Evolutionary conservation across 2,888 invertebrate genomes (phyloP).

Genomic region (Nomada flava): DNA sequence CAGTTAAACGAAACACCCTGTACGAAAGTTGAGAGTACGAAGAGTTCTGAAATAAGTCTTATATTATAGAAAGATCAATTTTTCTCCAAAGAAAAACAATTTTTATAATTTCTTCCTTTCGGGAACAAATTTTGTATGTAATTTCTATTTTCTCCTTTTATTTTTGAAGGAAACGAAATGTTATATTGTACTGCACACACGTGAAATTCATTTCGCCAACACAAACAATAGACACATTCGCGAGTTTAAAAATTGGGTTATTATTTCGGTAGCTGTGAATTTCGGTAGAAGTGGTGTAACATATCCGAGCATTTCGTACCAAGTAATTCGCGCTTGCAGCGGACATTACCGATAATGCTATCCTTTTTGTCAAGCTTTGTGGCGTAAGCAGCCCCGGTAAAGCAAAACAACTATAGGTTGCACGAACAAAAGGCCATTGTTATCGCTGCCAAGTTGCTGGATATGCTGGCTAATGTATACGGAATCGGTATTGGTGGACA

Average conservation of each 20-base stretch:
- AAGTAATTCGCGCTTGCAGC: slow-evolving; percentile 53
- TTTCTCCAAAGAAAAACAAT: no score
- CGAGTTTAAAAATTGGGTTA: slow-evolving; percentile 24
- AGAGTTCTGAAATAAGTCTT: no score
- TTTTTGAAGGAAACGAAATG: neutral
- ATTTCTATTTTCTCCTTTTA: neutral
- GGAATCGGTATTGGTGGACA: slow-evolving; percentile 41
- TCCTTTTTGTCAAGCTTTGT: slow-evolving; percentile 56
- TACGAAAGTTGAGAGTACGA: no score
- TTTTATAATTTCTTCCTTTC: no score
- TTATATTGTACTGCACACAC: neutral
- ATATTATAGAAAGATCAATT: no score
- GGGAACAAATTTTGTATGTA: neutral
- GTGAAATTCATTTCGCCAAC: neutral
- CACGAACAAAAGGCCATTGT: slow-evolving; percentile 53
- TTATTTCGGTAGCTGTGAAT: neutral
- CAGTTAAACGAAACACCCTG: no score
- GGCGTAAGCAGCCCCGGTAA: slow-evolving; percentile 35
- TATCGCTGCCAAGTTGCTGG: slow-evolving; percentile 57
- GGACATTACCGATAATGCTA: slow-evolving; percentile 57
- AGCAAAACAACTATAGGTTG: slow-evolving; percentile 50
- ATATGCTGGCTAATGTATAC: slow-evolving; percentile 56
- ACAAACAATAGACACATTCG: neutral
- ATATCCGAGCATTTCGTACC: slow-evolving; percentile 22
- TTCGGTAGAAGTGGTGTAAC: neutral